Base-by-base conservation (phyloP, 2,113 vertebrate species). In the Brachyhypopomus gauderio region DNA sequence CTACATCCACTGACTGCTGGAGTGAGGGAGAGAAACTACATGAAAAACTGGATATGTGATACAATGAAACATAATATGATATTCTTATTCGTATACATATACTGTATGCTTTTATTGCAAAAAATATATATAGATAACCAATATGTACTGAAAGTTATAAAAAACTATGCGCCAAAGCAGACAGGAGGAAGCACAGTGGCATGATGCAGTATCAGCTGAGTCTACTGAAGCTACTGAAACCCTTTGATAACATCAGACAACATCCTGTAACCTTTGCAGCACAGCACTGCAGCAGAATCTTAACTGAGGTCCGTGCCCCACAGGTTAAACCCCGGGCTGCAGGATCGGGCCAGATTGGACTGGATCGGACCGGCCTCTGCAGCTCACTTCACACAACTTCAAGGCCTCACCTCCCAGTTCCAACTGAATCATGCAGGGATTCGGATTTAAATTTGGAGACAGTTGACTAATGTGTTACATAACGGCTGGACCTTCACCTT, bases 241-340 rank as follows among this genome's bases (percentile, higher is more conserved):
- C 16, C 45, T 27, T 71, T 38, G 60, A 77, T 59, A n/a, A 77
- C 45, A 77, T 63, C 66, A 75, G 2, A 45, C 19, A 72, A 63
- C 75, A 78, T 66, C 27, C 69, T 59, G 45, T 17, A 75, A 60
- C 52, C 2, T 66, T 45, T 63, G 9, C 64, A 76, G n/a, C 23
- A 23, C 25, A 38, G 55, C 27, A 78, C 16, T 23, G 27, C 63
- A 74, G 19, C 9, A 74, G 11, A 20, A 66, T 38, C 27, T 38
- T 64, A 60, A 64, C 36, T 62, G 5, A 48, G 45, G 9, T 52
- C 45, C 45, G 8, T 52, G 45, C 45, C 30, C 30, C 45, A 52
- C 45, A 52, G 45, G 9, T 52, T 1, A 52, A 7, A 52, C 12
- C 45, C 9, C 12, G 12, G 12, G 45, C 2, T 52, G 9, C 45